A percentile compares a stretch with the other conserved stretches of the same genome.
Conservation (phyloP, 2,797 vertebrate genomes). For the Echiichthys vipera region DNA sequence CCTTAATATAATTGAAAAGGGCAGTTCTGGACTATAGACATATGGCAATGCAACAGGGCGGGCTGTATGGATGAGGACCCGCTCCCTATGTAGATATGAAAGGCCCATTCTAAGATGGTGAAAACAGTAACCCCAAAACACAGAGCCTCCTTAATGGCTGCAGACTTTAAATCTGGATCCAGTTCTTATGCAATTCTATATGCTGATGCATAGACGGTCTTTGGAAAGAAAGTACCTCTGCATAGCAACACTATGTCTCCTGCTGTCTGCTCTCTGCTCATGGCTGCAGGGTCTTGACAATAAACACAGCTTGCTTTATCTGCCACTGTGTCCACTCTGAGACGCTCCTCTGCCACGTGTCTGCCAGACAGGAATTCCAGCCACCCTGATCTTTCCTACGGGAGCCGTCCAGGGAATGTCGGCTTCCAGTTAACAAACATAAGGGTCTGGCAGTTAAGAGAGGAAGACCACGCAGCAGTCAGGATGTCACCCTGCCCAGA, state of each 20-base stretch:
- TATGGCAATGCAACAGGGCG: too few species aligned
- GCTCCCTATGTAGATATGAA: too few species aligned
- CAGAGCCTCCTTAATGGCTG: not conserved
- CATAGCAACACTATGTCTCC: constrained; percentile 12
- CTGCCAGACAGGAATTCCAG: constrained; percentile 55
- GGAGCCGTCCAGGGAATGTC: constrained; percentile 57
- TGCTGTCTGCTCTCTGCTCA: constrained; percentile 4
- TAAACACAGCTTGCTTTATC: constrained; percentile 44
- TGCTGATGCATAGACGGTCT: not conserved
- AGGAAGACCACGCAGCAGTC: constrained; percentile 36
- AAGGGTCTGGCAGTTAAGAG: constrained; percentile 52
- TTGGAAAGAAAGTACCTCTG: constrained; percentile 1
- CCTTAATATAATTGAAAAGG: too few species aligned
- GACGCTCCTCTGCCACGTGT: constrained; percentile 60
- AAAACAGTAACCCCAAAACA: not conserved
- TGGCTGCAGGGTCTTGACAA: constrained; percentile 20
- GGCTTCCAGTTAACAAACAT: constrained; percentile 66
- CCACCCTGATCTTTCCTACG: constrained; percentile 38
- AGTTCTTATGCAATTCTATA: not conserved
- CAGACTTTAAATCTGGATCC: not conserved
- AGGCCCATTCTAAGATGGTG: too few species aligned
- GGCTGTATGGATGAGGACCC: too few species aligned
- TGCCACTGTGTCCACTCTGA: constrained; percentile 50
- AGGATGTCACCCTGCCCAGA: constrained; percentile 69
- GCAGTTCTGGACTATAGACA: too few species aligned